phyloP scores from a whole-genome alignment of 1,140 invertebrate species.

The Anastatus disparis region DNA sequence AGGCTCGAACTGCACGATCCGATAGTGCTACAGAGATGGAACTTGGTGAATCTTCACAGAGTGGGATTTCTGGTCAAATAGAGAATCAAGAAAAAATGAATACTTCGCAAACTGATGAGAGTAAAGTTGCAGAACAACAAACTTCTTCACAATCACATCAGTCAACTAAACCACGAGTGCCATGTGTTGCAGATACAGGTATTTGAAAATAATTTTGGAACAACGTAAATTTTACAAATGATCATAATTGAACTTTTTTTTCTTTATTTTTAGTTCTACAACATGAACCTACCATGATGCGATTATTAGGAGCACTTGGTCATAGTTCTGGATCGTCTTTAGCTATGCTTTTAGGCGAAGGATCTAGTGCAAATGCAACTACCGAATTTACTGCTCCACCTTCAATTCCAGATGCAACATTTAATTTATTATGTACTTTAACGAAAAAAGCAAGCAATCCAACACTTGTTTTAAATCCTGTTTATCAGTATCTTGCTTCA shows the following conservation, averaged over 20 bases:
- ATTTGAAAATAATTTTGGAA: not conserved
- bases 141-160: constrained; percentile 55
- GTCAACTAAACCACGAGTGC: constrained; percentile 64
- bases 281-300: constrained; percentile 83
- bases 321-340: constrained; percentile 76
- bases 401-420: constrained; percentile 85
- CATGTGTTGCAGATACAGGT: constrained; percentile 78
- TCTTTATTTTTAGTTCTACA: constrained; percentile 71
- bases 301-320: constrained; percentile 79
- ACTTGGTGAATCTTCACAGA: constrained; percentile 47
- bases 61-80: constrained; percentile 38
- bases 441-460: constrained; percentile 78
- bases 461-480: constrained; percentile 77
- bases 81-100: constrained; percentile 54
- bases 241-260: not conserved
- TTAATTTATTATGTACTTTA: constrained; percentile 81
- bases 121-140: constrained; percentile 77
- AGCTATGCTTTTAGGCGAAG: constrained; percentile 67
- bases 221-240: constrained; percentile 10
- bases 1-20: constrained; percentile 39
- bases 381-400: constrained; percentile 71
- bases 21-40: constrained; percentile 54
- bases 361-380: constrained; percentile 49
- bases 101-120: constrained; percentile 80
- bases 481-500: constrained; percentile 78